Evolutionary conservation across 2,797 vertebrate genomes (phyloP), one percentile per base, ranked within the genome.

Genomic region (Syndactyla subalaris): DNA sequence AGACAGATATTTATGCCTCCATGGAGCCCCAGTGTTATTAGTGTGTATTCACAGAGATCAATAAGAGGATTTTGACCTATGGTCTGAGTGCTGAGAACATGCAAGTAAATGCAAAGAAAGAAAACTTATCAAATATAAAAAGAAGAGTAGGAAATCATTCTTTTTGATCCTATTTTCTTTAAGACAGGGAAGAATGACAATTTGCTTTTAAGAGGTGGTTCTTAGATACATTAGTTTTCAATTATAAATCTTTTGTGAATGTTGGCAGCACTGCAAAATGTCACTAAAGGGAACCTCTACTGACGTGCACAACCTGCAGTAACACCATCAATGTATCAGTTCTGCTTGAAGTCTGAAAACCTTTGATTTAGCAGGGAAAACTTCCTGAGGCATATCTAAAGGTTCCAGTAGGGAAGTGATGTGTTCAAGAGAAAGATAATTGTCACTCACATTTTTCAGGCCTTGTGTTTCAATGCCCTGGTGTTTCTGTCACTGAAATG

Each of bases 261-360:
- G 17, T 55, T 78, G 13, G 8, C 26, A 93, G 21, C 27, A 58
- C 19, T 70, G 70, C 43, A 78, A 78, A 86, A 70, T 5, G 5
- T 63, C 46, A 66, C 0, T 0, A 48, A 75, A 10, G 62, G 39
- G 45, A 80, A 68, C 34, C 23, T 43, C 0, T 41, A 36, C 18
- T 68, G 43, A 58, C 15, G 7, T 16, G 8, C 9, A 19, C 16
- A 88, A 49, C 29, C 62, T 72, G 6, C 34, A 72, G 30, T 21
- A 41, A 72, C 4, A 59, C 14, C 24, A 30, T 43, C 27, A 72
- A 88, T 7, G 6, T 38, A 17, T 39, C 27, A 46, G 3, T 78
- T 14, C 17, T 68, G 55, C 57, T n/a, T 66, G 29, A n/a, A 52
- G 6, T 26, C 5, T 54, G 29, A 61, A 89, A 93, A 39, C 11